Percentiles rank a stretch among this genome's conserved stretches.
Evolutionary conservation across 2,797 vertebrate species (phyloP).

Genomic region (Lagorchestes hirsutus): DNA sequence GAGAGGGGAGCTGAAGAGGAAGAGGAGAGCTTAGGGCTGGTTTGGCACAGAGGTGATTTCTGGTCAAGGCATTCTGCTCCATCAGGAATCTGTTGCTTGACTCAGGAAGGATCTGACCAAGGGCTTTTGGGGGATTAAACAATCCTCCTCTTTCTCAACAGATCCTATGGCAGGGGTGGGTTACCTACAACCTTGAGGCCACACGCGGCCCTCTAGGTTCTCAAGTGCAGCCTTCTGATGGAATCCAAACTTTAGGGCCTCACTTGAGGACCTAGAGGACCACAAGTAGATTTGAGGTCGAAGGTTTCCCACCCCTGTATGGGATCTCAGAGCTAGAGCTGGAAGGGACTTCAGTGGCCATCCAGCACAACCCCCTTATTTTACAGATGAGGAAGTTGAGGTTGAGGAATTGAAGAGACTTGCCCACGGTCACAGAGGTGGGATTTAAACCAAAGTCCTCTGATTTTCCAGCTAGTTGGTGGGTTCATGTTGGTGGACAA

Average conservation of each 20-base stretch:
- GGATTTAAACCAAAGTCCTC: not conserved
- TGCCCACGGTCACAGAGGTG: not conserved
- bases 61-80: not conserved
- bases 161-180: not conserved
- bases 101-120: not conserved
- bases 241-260: too few species aligned
- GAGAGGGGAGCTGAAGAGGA: not conserved
- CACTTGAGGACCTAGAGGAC: too few species aligned
- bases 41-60: not conserved
- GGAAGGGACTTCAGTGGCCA: not conserved
- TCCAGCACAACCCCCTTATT: not conserved
- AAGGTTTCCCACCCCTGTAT: too few species aligned
- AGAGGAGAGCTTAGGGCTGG: not conserved
- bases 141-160: not conserved
- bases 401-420: not conserved
- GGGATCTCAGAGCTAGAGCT: not conserved
- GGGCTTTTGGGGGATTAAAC: not conserved
- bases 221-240: too few species aligned
- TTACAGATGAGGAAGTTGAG: not conserved
- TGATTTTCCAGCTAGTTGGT: not conserved
- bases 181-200: too few species aligned
- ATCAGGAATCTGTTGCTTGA: not conserved
- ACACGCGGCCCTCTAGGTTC: too few species aligned
- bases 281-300: too few species aligned
- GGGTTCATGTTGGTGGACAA: not conserved